Base-by-base conservation (phyloP, 1,140 invertebrate genomes). In the Hypothenemus hampei region DNA sequence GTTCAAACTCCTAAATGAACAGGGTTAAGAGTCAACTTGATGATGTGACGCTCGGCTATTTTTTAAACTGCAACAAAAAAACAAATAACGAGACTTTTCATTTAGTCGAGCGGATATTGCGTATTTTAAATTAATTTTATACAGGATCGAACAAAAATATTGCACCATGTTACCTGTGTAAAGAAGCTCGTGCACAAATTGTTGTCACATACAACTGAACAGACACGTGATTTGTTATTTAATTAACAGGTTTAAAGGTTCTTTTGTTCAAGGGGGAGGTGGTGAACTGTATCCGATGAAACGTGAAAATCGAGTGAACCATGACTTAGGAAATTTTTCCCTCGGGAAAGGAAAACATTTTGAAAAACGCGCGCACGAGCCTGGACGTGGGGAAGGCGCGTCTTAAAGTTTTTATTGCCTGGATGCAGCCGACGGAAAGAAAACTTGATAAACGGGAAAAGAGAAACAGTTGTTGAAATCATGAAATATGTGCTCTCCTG, bases 351-450 rank as follows among this genome's bases (percentile, higher is more conserved):
- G 48, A 24, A 46, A 46, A 46, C 31, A 24, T 33, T 51, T 51
- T 51, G 37, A 51, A 51, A 51, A 51, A 51, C 48, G 48, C 48
- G 48, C 48, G 48, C 48, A 51, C 35, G n/a, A 48, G n/a, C n/a
- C n/a, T n/a, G n/a, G n/a, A n/a, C n/a, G n/a, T n/a, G n/a, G n/a
- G n/a, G n/a, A n/a, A n/a, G n/a, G n/a, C n/a, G n/a, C n/a, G n/a
- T n/a, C n/a, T n/a, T n/a, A n/a, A n/a, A n/a, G n/a, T n/a, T n/a
- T n/a, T n/a, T n/a, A n/a, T n/a, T n/a, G n/a, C n/a, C n/a, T n/a
- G n/a, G n/a, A n/a, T n/a, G n/a, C n/a, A n/a, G n/a, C n/a, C n/a
- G n/a, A n/a, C n/a, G n/a, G n/a, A n/a, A n/a, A n/a, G n/a, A n/a
- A n/a, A n/a, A n/a, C n/a, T n/a, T n/a, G n/a, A n/a, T n/a, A n/a